phyloP scores from a whole-genome alignment of 2,888 invertebrate species.

The Agrotis puta region DNA sequence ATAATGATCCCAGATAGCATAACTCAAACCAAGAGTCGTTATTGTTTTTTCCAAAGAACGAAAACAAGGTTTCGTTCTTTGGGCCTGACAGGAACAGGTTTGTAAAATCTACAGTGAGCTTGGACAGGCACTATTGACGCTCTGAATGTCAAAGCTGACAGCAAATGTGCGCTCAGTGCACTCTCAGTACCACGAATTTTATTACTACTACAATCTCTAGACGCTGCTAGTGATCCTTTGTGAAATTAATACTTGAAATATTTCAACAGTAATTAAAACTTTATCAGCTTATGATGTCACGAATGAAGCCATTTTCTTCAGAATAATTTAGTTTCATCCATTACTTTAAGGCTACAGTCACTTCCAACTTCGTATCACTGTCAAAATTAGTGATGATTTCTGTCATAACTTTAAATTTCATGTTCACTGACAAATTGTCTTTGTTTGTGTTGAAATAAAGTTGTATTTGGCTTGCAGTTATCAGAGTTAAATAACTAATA shows the following conservation, averaged over 20 bases:
- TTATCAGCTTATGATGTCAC: background rate
- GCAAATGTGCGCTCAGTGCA: background rate
- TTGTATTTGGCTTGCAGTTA: too few relatives aligned
- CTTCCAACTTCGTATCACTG: too few relatives aligned
- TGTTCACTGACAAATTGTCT: too few relatives aligned
- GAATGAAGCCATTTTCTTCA: background rate
- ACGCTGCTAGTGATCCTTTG: too few relatives aligned
- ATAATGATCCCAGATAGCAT: too few relatives aligned
- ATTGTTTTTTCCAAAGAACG: too few relatives aligned
- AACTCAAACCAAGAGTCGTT: too few relatives aligned
- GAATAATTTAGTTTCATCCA: background rate
- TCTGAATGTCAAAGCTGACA: background rate
- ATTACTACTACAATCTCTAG: background rate
- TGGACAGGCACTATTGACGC: background rate
- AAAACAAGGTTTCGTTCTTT: too few relatives aligned
- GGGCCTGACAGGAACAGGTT: background rate
- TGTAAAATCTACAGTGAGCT: background rate
- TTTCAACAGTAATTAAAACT: background rate
- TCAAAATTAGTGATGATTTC: too few relatives aligned
- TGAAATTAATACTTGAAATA: background rate
- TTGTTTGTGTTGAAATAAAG: too few relatives aligned
- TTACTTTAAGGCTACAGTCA: background rate
- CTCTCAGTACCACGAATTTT: background rate
- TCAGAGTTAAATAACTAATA: too few relatives aligned
- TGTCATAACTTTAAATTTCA: too few relatives aligned